Base-by-base conservation (phyloP, 2,797 vertebrate species). In the Lithobates sylvaticus region DNA sequence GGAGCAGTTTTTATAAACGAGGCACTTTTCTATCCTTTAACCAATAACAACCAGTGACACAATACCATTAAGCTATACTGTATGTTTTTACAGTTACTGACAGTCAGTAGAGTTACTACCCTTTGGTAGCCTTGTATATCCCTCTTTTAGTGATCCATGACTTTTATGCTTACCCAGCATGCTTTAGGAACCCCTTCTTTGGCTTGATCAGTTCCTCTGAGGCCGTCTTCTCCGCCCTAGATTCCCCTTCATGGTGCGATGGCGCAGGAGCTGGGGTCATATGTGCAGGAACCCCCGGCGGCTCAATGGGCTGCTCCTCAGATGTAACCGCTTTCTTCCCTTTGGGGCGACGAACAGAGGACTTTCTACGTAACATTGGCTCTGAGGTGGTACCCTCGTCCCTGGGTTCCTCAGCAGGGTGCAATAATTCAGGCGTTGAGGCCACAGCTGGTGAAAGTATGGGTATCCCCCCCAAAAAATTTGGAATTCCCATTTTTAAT, bases 101-200 rank as follows among this genome's bases (percentile, higher is more conserved):
- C 44, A 0, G 44, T 13, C 13, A 54, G 15, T 54, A 54, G 13
- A 16, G 0, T 54, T 54, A 2, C 50, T 54, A 2, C 50, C 16
- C 16, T 54, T 54, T 54, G 16, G 5, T 54, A 54, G 15, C 16
- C 15, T 54, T 13, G 2, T 18, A 50, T 50, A 50, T 15, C 12
- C 4, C 3, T 50, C 13, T 16, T 50, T 4, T 50, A 16, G 15
- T 50, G 15, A 50, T 50, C 47, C 47, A 50, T 15, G 47, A 50
- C 47, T 50, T 54, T 54, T 54, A 18, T 54, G 50, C 47, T 78
- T 87, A 87, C 86, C 86, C 86, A 69, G 81, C 85, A 79, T 68
- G 81, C 81, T 36, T 87, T 61, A 81, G 68, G 23, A 87, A 27
- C 9, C 61, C 86, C 15, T 87, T 87, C 81, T 86, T 86, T 36